Evolutionary conservation across 2,888 invertebrate species (phyloP).

Genomic region (Tortricodes alternella): DNA sequence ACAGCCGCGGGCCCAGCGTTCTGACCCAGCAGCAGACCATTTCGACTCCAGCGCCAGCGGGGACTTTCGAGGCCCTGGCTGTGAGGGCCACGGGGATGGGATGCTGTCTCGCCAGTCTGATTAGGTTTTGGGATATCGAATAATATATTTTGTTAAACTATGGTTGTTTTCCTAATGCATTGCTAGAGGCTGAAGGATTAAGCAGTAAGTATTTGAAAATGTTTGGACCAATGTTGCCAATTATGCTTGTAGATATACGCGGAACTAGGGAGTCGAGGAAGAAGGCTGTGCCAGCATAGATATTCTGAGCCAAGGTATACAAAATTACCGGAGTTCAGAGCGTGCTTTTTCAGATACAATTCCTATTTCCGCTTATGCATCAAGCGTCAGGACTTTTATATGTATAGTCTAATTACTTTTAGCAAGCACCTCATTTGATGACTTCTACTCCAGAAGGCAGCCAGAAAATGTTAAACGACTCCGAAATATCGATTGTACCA

Average conservation of each 20-base stretch:
- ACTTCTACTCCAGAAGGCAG: conserved; percentile 15
- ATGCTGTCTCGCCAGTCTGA: conserved; percentile 34
- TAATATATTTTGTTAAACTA: conserved; percentile 3
- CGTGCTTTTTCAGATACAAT: too few relatives aligned
- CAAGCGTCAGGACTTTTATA: too few relatives aligned
- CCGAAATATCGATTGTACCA: conserved; percentile 4
- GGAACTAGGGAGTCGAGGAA: too few relatives aligned
- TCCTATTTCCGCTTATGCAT: too few relatives aligned
- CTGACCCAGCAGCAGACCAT: conserved; percentile 35
- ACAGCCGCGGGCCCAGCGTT: conserved; percentile 47
- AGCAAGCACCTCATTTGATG: neutral
- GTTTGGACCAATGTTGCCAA: neutral
- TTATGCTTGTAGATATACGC: too few relatives aligned
- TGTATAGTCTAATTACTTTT: too few relatives aligned
- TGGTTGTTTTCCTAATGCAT: neutral
- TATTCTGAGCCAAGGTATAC: too few relatives aligned
- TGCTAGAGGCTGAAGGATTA: too few relatives aligned
- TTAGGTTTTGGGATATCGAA: conserved; percentile 20
- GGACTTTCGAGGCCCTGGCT: conserved; percentile 30
- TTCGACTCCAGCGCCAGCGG: conserved; percentile 32
- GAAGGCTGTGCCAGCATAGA: too few relatives aligned
- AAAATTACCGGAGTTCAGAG: too few relatives aligned
- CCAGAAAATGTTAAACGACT: neutral
- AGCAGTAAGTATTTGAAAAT: too few relatives aligned
- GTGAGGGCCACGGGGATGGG: conserved; percentile 39